phyloP scores from a whole-genome alignment of 2,888 invertebrate species.

The Acrobasis suavella region DNA sequence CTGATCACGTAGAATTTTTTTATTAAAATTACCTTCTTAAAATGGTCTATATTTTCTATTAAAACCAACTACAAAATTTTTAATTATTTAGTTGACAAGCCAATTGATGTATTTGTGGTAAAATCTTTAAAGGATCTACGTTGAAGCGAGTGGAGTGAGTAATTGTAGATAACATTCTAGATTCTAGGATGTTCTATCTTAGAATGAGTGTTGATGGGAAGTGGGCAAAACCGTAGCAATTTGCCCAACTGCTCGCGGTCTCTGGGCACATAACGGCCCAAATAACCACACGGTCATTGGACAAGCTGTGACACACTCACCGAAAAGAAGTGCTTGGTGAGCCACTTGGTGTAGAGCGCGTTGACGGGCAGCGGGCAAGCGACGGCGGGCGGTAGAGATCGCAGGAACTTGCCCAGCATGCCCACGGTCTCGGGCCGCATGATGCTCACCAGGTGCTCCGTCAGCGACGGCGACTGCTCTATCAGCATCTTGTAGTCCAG shows the following conservation, averaged over 20 bases:
- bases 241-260: not conserved
- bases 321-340: slow-evolving; percentile 69
- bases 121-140: no score
- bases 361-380: slow-evolving; percentile 54
- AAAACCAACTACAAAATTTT: no score
- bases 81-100: no score
- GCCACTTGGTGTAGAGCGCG: slow-evolving; percentile 66
- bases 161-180: no score
- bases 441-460: slow-evolving; percentile 52
- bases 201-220: no score
- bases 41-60: no score
- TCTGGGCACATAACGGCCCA: no score
- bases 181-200: no score
- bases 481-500: slow-evolving; percentile 79
- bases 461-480: slow-evolving; percentile 45
- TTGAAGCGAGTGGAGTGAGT: no score
- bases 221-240: not conserved
- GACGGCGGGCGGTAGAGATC: slow-evolving; percentile 61
- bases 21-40: no score
- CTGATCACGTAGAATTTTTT: no score
- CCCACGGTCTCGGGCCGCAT: slow-evolving; percentile 65
- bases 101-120: no score
- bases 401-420: slow-evolving; percentile 65
- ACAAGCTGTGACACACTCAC: slow-evolving; percentile 52
- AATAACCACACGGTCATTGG: not conserved